phyloP scores from a whole-genome alignment of 1,140 invertebrate species.

The Venustaconcha ellipsiformis region DNA sequence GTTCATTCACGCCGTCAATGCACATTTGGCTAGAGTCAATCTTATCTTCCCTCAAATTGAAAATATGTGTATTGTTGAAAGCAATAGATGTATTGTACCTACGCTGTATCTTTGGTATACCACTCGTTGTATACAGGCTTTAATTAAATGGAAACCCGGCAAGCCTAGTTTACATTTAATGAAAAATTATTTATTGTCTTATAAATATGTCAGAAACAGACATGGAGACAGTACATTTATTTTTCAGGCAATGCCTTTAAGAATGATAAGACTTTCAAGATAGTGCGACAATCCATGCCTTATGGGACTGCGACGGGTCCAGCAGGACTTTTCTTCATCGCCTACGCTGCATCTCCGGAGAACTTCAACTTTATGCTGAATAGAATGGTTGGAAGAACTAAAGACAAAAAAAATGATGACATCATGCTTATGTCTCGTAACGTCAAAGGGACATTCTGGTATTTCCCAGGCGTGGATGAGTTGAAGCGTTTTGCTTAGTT shows the following conservation, averaged over 20 bases:
- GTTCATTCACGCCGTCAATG: too few relatives aligned
- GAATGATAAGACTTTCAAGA: conserved; percentile 50
- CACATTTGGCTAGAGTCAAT: too few relatives aligned
- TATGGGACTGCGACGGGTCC: conserved; percentile 53
- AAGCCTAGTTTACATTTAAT: too few relatives aligned
- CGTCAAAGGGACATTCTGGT: conserved; percentile 65
- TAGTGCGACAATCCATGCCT: conserved; percentile 64
- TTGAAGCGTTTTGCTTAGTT: conserved; percentile 53
- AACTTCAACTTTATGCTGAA: conserved; percentile 65
- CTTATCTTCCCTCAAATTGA: too few relatives aligned
- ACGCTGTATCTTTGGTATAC: too few relatives aligned
- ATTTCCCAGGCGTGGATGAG: conserved; percentile 58
- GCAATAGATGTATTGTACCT: too few relatives aligned
- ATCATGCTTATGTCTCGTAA: conserved; percentile 60
- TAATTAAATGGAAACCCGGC: too few relatives aligned
- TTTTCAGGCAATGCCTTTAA: conserved; percentile 48
- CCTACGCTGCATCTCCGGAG: conserved; percentile 53
- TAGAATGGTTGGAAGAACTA: conserved; percentile 61
- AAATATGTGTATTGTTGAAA: too few relatives aligned
- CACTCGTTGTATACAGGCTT: too few relatives aligned
- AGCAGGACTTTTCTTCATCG: conserved; percentile 65
- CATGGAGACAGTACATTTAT: too few relatives aligned
- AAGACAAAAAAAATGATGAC: conserved; percentile 54
- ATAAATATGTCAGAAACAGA: too few relatives aligned
- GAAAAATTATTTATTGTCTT: too few relatives aligned